These are phyloP conservation scores for Bembecia ichneumoniformis DNA, from an alignment of 2,888 invertebrate genomes.

Conservation along the genomic window DNA sequence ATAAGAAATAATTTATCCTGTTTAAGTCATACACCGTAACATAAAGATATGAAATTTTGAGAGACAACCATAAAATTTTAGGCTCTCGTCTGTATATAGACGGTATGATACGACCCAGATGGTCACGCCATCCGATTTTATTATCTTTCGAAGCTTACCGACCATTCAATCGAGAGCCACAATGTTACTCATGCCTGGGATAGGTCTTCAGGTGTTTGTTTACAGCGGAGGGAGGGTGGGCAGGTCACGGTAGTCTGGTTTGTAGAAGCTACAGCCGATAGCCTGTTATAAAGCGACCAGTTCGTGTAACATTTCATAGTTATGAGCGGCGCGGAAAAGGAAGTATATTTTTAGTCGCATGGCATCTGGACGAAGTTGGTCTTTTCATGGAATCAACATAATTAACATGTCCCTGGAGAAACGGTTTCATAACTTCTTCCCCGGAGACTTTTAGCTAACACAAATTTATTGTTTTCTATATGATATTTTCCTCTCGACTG, in stretches of 20 bases:
- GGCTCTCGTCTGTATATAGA: constrained; percentile 60
- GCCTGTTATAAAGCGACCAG: constrained; percentile 57
- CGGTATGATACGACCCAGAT: constrained; percentile 64
- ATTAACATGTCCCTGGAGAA: constrained; percentile 57
- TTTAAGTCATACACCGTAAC: constrained; percentile 5
- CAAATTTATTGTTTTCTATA: neutral
- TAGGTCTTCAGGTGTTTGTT: constrained; percentile 20
- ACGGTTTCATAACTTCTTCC: constrained; percentile 46
- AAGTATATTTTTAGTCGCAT: constrained; percentile 64
- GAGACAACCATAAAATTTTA: constrained; percentile 55
- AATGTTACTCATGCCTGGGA: constrained; percentile 33
- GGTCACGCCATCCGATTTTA: constrained; percentile 66
- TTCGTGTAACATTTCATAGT: constrained; percentile 62
- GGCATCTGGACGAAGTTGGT: constrained; percentile 57
- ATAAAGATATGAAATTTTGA: constrained; percentile 29
- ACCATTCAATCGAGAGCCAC: constrained; percentile 40
- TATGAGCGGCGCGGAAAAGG: constrained; percentile 65
- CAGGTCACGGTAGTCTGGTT: constrained; percentile 36
- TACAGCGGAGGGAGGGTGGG: constrained; percentile 24
- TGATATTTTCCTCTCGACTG: neutral
- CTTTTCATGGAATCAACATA: constrained; percentile 63
- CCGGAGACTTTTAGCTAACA: neutral
- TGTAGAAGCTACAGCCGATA: constrained; percentile 52
- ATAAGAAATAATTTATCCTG: constrained; percentile 9
- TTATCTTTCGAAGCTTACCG: constrained; percentile 59